These are phyloP conservation scores for Torymus auratus DNA, from an alignment of 2,888 invertebrate species.

Conservation along the genomic window DNA sequence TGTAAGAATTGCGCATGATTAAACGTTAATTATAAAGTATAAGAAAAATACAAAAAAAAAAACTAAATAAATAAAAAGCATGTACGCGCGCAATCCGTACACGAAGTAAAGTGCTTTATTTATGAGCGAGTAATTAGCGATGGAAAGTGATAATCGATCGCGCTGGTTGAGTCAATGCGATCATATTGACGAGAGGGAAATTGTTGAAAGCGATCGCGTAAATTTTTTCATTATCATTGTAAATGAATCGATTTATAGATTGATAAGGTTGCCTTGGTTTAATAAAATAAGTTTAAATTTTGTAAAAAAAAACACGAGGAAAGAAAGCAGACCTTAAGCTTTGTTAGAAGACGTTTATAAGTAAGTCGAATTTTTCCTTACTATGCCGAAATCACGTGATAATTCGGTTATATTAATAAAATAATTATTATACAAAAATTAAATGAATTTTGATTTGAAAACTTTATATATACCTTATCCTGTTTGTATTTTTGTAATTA, in stretches of 20 bases:
- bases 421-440: slow-evolving; percentile 22
- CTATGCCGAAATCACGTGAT: slow-evolving; percentile 27
- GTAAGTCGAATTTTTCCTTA: slow-evolving; percentile 27
- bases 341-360: slow-evolving; percentile 21
- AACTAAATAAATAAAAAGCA: slow-evolving; percentile 6
- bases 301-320: slow-evolving; percentile 5
- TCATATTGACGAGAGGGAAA: slow-evolving; percentile 17
- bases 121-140: slow-evolving; percentile 28
- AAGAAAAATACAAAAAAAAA: no score
- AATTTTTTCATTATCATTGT: slow-evolving; percentile 44
- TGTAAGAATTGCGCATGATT: slow-evolving; percentile 28
- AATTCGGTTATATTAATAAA: slow-evolving; percentile 24
- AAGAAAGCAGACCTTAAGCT: slow-evolving; percentile 2
- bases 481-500: slow-evolving; percentile 50
- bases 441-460: slow-evolving; percentile 19
- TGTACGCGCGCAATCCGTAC: slow-evolving; percentile 41
- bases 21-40: slow-evolving; percentile 18
- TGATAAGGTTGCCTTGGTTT: slow-evolving; percentile 48
- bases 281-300: slow-evolving; percentile 37
- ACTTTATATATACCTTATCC: slow-evolving; percentile 45
- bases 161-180: slow-evolving; percentile 30
- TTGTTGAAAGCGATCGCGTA: slow-evolving; percentile 36
- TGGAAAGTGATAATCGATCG: slow-evolving; percentile 30
- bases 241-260: slow-evolving; percentile 30
- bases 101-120: slow-evolving; percentile 53